Conservation (phyloP, 2,113 vertebrate genomes). For the Catharus minimus region DNA sequence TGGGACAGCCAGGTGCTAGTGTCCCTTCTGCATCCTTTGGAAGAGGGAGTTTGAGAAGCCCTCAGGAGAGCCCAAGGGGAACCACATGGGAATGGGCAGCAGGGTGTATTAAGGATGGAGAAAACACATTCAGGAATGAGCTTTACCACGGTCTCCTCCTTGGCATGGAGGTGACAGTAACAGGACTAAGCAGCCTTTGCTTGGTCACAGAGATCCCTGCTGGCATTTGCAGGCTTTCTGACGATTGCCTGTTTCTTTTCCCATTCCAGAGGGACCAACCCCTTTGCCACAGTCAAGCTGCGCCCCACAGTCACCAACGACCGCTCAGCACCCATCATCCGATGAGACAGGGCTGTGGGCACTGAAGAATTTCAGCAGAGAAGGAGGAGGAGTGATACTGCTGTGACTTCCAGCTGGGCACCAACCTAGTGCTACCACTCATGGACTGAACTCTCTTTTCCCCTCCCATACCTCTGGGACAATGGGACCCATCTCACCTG, state of each 20-base stretch:
- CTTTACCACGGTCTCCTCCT: background rate
- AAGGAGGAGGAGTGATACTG: background rate
- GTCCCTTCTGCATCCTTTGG: background rate
- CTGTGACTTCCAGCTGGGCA: background rate
- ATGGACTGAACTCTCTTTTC: background rate
- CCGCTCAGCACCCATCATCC: slow-evolving; percentile 76
- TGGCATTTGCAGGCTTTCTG: background rate
- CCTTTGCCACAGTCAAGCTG: slow-evolving; percentile 87
- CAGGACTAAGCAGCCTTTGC: background rate
- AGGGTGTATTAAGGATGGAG: background rate
- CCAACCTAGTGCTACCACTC: background rate
- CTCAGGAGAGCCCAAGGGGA: background rate
- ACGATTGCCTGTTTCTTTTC: background rate
- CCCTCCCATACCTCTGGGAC: background rate
- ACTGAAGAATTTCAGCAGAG: background rate
- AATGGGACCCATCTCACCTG: background rate
- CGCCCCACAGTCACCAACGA: slow-evolving; percentile 83
- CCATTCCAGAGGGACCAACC: slow-evolving; percentile 83
- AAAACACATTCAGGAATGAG: background rate
- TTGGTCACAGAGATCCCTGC: background rate
- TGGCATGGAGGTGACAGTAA: background rate
- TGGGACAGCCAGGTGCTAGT: background rate
- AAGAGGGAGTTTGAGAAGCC: background rate
- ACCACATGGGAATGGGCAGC: background rate
- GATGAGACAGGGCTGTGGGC: background rate